Percentiles rank a stretch among this genome's conserved stretches.
Evolutionary conservation across 2,888 invertebrate species (phyloP).

Genomic region (Ditula angustiorana): DNA sequence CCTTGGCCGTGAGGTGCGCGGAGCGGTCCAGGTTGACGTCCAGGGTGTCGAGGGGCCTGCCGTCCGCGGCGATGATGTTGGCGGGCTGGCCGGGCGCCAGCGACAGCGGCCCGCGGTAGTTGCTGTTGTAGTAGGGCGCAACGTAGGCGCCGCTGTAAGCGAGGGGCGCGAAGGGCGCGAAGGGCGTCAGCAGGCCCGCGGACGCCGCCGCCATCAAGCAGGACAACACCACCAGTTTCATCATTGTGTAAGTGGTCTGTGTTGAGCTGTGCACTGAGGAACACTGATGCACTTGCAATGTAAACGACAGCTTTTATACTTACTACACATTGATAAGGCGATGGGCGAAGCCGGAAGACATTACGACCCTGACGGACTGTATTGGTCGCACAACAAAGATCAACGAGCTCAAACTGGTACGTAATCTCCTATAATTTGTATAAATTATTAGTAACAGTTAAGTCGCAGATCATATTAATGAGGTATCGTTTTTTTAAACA

Average conservation of each 20-base stretch:
- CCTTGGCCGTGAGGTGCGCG: conserved; percentile 73
- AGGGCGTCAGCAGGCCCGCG: conserved; percentile 58
- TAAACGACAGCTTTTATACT: conserved; percentile 64
- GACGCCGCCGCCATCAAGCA: conserved; percentile 86
- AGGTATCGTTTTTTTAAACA: too few species aligned
- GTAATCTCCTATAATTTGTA: too few species aligned
- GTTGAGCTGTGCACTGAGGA: conserved; percentile 63
- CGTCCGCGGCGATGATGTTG: conserved; percentile 71
- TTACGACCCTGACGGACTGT: conserved; percentile 69
- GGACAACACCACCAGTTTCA: conserved; percentile 87
- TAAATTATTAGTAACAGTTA: too few species aligned
- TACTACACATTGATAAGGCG: conserved; percentile 50
- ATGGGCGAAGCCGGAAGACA: conserved; percentile 65
- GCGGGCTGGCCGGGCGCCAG: conserved; percentile 78
- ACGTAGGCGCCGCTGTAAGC: conserved; percentile 55
- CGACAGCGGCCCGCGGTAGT: conserved; percentile 76
- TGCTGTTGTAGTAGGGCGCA: conserved; percentile 56
- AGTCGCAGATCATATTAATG: too few species aligned
- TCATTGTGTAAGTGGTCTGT: conserved; percentile 80
- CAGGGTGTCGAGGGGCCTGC: conserved; percentile 76
- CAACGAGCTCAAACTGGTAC: too few species aligned
- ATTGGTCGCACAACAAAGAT: conserved; percentile 46
- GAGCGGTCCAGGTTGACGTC: conserved; percentile 78
- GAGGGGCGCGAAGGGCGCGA: conserved; percentile 42
- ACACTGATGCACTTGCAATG: conserved; percentile 66